A percentile compares a stretch with the other conserved stretches of the same genome.
Conservation (phyloP, 1,140 invertebrate genomes). For the Laupala kohalensis region DNA sequence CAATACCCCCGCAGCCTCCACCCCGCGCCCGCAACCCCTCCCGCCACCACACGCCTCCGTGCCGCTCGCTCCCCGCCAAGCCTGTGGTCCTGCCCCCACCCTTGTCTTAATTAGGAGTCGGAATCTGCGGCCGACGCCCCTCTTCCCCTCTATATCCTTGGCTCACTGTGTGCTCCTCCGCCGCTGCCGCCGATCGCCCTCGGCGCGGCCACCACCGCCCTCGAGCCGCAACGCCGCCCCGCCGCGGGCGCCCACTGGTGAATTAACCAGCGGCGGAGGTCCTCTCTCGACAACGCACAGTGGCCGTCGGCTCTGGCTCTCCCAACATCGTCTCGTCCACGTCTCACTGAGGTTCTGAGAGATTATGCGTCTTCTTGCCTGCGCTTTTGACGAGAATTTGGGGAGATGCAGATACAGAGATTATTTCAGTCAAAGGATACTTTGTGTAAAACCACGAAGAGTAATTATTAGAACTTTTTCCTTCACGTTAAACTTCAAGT, state of each 20-base stretch:
- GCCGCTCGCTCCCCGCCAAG: not conserved
- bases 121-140: constrained; percentile 15
- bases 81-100: constrained; percentile 4
- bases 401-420: too few species aligned
- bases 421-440: too few species aligned
- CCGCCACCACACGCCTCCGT: not conserved
- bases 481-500: too few species aligned
- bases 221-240: not conserved
- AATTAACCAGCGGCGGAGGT: not conserved
- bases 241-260: not conserved
- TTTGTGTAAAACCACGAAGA: too few species aligned
- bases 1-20: constrained; percentile 11
- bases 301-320: too few species aligned
- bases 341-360: too few species aligned
- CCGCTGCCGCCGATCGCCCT: not conserved
- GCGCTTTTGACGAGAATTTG: too few species aligned
- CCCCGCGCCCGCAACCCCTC: not conserved
- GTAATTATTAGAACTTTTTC: too few species aligned
- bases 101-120: constrained; percentile 18
- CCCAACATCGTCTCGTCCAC: too few species aligned
- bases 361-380: too few species aligned
- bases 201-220: not conserved
- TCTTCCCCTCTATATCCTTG: not conserved
- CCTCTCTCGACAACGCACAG: not conserved
- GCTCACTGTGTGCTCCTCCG: not conserved